A percentile compares a stretch with the other conserved stretches of the same genome.
phyloP scores from a whole-genome alignment of 2,888 invertebrate species.

The Anaspis maculata region DNA sequence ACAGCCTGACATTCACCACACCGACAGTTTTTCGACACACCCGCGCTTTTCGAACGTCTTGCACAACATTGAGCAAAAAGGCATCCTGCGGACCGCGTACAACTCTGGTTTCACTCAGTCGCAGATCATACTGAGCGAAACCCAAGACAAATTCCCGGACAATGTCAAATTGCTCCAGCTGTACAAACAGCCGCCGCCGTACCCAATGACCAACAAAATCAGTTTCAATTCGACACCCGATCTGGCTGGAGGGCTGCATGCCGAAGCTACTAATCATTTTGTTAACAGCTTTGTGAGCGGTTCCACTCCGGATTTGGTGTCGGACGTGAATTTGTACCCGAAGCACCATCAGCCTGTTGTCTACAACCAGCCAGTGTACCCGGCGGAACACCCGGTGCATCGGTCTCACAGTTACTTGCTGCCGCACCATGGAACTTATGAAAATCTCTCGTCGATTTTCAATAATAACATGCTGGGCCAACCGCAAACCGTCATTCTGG shows the following conservation, averaged over 20 bases:
- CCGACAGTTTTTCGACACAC: constrained; percentile 35
- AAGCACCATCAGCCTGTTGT: constrained; percentile 42
- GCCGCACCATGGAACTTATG: constrained; percentile 60
- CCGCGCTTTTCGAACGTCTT: constrained; percentile 60
- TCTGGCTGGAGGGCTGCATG: constrained; percentile 58
- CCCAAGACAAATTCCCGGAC: constrained; percentile 35
- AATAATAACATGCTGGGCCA: constrained; percentile 38
- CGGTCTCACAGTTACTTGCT: constrained; percentile 40
- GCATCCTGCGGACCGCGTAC: constrained; percentile 18
- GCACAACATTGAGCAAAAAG: constrained; percentile 42
- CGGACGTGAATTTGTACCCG: constrained; percentile 57
- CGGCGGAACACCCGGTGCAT: constrained; percentile 35
- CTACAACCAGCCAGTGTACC: constrained; percentile 29
- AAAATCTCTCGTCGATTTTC: constrained; percentile 55
- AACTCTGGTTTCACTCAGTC: constrained; percentile 26
- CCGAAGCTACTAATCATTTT: no score
- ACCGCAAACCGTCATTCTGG: constrained; percentile 45
- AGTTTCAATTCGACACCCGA: constrained; percentile 81
- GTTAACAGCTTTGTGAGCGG: constrained; percentile 55
- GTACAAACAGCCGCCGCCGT: constrained; percentile 80
- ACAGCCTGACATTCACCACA: constrained; percentile 66
- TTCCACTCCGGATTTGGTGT: constrained; percentile 71
- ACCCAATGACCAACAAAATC: constrained; percentile 69
- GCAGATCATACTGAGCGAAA: constrained; percentile 26
- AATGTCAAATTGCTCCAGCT: constrained; percentile 56